Conservation (phyloP, 1,140 invertebrate species). For the Adoxophyes honmai region DNA sequence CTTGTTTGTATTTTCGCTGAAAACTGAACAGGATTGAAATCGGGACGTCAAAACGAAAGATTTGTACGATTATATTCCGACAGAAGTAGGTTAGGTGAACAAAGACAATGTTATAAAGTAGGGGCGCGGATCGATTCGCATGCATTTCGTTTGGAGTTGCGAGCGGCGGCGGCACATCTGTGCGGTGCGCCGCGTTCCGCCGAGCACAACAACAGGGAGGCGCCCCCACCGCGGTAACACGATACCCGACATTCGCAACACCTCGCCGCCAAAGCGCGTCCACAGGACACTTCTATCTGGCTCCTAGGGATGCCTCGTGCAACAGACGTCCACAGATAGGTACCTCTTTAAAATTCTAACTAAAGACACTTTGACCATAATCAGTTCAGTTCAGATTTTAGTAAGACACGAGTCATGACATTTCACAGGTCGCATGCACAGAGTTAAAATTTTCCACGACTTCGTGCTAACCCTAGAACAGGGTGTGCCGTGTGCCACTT, state of each 20-base stretch:
- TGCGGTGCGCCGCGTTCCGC: conserved; percentile 42
- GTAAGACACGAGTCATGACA: too few relatives aligned
- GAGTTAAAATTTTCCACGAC: not conserved
- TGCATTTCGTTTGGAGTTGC: conserved; percentile 43
- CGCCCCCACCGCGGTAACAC: conserved; percentile 33
- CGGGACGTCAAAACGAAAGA: conserved; percentile 8
- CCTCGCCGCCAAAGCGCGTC: conserved; percentile 62
- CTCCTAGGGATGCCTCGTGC: conserved; percentile 46
- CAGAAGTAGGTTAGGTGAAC: conserved; percentile 65
- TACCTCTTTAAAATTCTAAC: too few relatives aligned
- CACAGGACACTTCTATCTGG: conserved; percentile 45
- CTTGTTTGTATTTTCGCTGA: not conserved
- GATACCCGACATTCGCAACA: conserved; percentile 69
- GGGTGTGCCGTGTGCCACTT: conserved; percentile 44
- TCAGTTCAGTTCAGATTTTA: too few relatives aligned
- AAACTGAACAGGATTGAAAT: conserved; percentile 6
- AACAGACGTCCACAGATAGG: too few relatives aligned
- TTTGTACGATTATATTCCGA: conserved; percentile 1
- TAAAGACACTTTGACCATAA: too few relatives aligned
- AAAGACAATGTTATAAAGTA: conserved; percentile 63
- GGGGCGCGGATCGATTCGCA: conserved; percentile 56
- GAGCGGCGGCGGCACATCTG: conserved; percentile 31
- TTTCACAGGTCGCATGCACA: not conserved
- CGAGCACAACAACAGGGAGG: conserved; percentile 39
- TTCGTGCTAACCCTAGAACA: conserved; percentile 38